Percentiles rank a stretch among this genome's conserved stretches.
Conservation (phyloP, 2,888 invertebrate species). For the Tridacna gigas region DNA sequence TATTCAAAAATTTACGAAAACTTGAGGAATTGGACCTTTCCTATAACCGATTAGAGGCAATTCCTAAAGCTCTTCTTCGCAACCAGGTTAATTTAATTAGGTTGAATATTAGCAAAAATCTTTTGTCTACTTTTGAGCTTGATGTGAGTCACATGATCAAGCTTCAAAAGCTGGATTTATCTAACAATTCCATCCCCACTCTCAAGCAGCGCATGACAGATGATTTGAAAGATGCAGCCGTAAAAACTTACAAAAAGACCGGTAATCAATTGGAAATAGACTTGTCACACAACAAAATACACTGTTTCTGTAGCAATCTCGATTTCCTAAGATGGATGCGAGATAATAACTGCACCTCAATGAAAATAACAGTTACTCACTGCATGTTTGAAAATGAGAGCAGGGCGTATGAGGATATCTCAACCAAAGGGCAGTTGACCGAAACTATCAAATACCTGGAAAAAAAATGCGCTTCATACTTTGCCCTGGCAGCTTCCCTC, state of each 20-base stretch:
- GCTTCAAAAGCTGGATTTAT: constrained; percentile 19
- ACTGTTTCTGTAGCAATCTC: constrained; percentile 35
- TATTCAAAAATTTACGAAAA: constrained; percentile 18
- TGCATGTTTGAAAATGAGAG: constrained; percentile 34
- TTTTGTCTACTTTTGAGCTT: constrained; percentile 29
- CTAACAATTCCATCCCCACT: constrained; percentile 21
- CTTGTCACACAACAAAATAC: constrained; percentile 19
- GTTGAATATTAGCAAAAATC: constrained; percentile 16
- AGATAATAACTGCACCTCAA: background rate
- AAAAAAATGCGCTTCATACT: constrained; percentile 30
- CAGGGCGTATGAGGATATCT: background rate
- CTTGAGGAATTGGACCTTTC: constrained; percentile 29
- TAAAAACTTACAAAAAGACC: background rate
- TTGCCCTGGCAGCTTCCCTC: constrained; percentile 12
- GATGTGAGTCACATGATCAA: constrained; percentile 37
- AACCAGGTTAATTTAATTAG: constrained; percentile 7
- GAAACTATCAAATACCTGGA: constrained; percentile 9
- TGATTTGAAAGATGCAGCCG: constrained; percentile 15
- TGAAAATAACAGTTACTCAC: background rate
- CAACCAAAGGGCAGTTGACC: background rate
- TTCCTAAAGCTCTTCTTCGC: constrained; percentile 30
- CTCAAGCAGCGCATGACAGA: constrained; percentile 3
- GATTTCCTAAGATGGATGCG: constrained; percentile 41
- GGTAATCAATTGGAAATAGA: constrained; percentile 22
- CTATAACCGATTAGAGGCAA: constrained; percentile 24